Evolutionary conservation across 2,888 invertebrate genomes (phyloP).

Genomic region (Alcis repandata): DNA sequence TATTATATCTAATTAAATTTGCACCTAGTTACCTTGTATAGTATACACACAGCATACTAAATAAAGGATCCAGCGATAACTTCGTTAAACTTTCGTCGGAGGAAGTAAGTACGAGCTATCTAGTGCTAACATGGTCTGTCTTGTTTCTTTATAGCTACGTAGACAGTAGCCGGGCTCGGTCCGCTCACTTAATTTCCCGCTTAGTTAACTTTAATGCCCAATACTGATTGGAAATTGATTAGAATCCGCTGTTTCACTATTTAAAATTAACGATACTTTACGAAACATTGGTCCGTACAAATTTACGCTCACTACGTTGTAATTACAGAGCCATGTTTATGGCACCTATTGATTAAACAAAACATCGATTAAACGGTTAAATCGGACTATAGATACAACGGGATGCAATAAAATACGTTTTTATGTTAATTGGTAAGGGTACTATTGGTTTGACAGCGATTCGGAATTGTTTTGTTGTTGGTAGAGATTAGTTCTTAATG

Average conservation of each 20-base stretch:
- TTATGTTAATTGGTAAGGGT: conserved; percentile 23
- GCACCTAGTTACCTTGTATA: no score
- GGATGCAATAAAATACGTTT: conserved; percentile 38
- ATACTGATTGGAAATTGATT: conserved; percentile 85
- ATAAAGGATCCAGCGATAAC: no score
- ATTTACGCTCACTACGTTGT: conserved; percentile 84
- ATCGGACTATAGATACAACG: conserved; percentile 47
- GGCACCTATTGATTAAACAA: conserved; percentile 78
- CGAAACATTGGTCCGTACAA: conserved; percentile 76
- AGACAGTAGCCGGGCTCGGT: conserved; percentile 57
- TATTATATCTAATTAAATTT: no score
- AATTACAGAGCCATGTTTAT: conserved; percentile 79
- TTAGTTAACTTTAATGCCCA: conserved; percentile 84
- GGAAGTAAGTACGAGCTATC: not conserved
- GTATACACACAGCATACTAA: no score
- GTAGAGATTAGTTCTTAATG: not conserved
- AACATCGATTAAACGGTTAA: conserved; percentile 72
- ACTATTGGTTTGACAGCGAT: conserved; percentile 16
- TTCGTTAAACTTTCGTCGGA: no score
- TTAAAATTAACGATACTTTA: conserved; percentile 79
- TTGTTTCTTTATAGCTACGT: conserved; percentile 26
- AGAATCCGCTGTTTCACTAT: conserved; percentile 77
- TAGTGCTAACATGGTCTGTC: not conserved
- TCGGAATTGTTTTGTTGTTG: conserved; percentile 1
- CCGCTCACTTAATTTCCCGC: conserved; percentile 81